Base-by-base conservation (phyloP, 2,113 vertebrate genomes). In the Motacilla tschutschensis region DNA sequence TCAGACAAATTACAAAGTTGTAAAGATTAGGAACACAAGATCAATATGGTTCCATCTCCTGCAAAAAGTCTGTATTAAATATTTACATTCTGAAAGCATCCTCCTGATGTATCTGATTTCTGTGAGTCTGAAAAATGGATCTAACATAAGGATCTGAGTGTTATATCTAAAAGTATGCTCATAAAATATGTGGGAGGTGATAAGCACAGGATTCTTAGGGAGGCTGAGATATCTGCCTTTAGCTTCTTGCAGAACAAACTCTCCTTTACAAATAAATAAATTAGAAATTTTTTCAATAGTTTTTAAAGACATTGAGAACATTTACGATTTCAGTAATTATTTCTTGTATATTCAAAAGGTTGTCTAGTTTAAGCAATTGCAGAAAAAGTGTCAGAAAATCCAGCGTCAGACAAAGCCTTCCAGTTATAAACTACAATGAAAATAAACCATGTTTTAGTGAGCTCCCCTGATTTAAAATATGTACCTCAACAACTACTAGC, bases 21-120 rank as follows among this genome's bases (percentile, higher is more conserved):
- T 65, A 81, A 78, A 70, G 47, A 79, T 65, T 66, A 72, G 35
- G 33, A 90, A 59, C 29, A 64, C 1, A 4, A 31, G 25, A 82
- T 63, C 48, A 14, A 53, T 59, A 85, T 35, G 17, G 24, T 51
- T 88, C 60, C 25, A 67, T 41, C 47, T 54, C 36, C 51, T 92
- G 36, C 22, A 89, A 70, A 5, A 88, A 79, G 47, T 17, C 46
- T 58, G 21, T 41, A 76, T 65, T 86, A 94, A 83, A 74, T 66
- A 83, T 78, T 88, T 79, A 73, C 46, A 89, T 69, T 85, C 83
- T 58, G 51, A 84, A 89, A 87, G 55, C 47, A 58, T 50, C 51
- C 44, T 50, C 51, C 44, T 14, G 11, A 77, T 66, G 17, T 74
- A 63, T 48, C 48, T 60, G 55, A 77, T 85, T 85, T 69, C 55